Conservation (phyloP, 2,113 vertebrate genomes). For the Daboia siamensis region DNA sequence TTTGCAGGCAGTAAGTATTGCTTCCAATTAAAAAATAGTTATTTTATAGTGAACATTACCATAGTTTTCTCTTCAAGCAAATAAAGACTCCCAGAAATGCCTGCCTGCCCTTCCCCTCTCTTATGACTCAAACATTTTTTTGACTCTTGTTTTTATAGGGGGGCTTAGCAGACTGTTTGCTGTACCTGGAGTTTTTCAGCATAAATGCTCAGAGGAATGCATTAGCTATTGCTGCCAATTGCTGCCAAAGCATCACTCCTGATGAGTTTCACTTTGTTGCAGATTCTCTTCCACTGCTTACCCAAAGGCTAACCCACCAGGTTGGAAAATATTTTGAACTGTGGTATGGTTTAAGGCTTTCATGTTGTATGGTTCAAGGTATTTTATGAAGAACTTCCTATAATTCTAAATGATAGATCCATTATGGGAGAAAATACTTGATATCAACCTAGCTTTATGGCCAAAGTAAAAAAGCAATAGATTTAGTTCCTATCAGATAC, state of each 20-base stretch:
- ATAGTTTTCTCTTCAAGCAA: neutral
- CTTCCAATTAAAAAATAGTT: neutral
- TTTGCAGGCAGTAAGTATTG: constrained; percentile 89
- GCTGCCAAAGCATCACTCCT: constrained; percentile 98
- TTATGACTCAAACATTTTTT: neutral
- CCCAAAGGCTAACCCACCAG: constrained; percentile 97
- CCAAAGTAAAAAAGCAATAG: neutral
- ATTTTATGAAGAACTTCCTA: neutral
- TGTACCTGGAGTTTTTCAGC: constrained; percentile 98
- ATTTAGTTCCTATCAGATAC: neutral
- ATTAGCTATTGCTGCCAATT: constrained; percentile 96
- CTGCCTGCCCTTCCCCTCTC: neutral
- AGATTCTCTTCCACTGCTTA: constrained; percentile 94
- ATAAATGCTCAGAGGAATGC: constrained; percentile 99
- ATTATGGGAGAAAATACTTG: neutral
- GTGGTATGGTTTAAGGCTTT: neutral
- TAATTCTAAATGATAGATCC: neutral
- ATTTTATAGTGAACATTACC: neutral
- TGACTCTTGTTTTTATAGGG: constrained; percentile 71
- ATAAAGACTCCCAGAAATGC: neutral
- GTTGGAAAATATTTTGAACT: constrained; percentile 64
- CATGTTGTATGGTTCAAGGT: neutral
- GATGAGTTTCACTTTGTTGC: constrained; percentile 99
- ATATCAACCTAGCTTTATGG: neutral
- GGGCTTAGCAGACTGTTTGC: constrained; percentile 92